phyloP scores from a whole-genome alignment of 2,888 invertebrate genomes.

The Ichneumon xanthorius region DNA sequence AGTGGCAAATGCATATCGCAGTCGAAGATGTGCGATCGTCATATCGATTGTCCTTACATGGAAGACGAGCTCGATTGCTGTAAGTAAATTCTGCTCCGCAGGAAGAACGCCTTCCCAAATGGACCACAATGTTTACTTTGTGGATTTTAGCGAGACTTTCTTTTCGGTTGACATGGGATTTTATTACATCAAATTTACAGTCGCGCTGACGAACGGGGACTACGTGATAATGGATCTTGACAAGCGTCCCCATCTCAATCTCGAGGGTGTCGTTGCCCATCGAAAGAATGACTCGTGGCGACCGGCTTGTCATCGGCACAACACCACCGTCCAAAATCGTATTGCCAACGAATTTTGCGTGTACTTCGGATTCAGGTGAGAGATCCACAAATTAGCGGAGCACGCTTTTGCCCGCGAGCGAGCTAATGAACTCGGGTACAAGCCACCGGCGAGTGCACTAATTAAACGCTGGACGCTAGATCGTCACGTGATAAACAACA shows the following conservation, averaged over 20 bases:
- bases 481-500: not conserved
- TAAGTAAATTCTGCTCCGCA: conserved; percentile 42
- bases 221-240: conserved; percentile 87
- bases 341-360: conserved; percentile 86
- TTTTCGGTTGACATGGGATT: not conserved
- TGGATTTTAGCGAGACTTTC: not conserved
- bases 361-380: conserved; percentile 89
- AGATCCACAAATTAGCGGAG: not conserved
- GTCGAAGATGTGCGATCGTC: conserved; percentile 88
- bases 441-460: not conserved
- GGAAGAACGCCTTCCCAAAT: not conserved
- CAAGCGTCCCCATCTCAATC: conserved; percentile 87
- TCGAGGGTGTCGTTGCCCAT: conserved; percentile 88
- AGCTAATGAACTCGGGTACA: not conserved
- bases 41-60: conserved; percentile 88
- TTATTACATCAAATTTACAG: conserved; percentile 82
- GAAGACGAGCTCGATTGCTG: conserved; percentile 94
- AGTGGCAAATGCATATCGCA: conserved; percentile 89
- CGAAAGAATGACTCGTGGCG: conserved; percentile 89
- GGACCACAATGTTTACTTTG: not conserved
- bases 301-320: conserved; percentile 87
- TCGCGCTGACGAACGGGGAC: conserved; percentile 89
- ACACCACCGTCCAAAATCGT: conserved; percentile 81
- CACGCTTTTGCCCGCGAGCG: not conserved
- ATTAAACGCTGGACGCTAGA: conserved; percentile 1